These are phyloP conservation scores for Eumerus sabulonum DNA, from an alignment of 2,888 invertebrate species.

Conservation along the genomic window DNA sequence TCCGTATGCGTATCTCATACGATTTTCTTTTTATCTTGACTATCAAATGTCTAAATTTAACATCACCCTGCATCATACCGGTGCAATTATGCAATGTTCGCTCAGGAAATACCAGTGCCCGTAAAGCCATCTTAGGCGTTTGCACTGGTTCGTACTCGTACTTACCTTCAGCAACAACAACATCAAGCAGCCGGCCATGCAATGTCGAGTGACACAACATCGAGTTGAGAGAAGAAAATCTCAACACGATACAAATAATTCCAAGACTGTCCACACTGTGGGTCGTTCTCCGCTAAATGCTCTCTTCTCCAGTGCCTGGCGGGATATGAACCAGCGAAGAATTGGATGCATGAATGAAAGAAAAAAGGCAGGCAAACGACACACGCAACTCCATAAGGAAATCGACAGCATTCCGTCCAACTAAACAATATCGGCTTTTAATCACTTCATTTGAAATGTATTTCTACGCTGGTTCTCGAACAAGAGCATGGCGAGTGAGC, in stretches of 20 bases:
- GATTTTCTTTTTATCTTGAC: no score
- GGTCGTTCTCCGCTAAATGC: conserved; percentile 17
- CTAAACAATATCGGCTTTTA: conserved; percentile 71
- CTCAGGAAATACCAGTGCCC: conserved; percentile 53
- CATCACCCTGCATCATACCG: conserved; percentile 14
- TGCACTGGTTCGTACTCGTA: conserved; percentile 43
- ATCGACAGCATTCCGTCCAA: conserved; percentile 59
- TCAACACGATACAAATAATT: conserved; percentile 21
- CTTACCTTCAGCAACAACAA: not conserved
- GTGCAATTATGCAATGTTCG: conserved; percentile 39
- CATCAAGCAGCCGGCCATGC: conserved; percentile 36
- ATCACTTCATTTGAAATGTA: conserved; percentile 76
- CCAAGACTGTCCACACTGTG: conserved; percentile 14
- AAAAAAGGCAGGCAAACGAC: conserved; percentile 10
- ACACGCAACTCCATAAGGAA: conserved; percentile 57
- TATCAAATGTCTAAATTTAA: no score
- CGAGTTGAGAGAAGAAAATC: conserved; percentile 13
- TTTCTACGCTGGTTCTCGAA: conserved; percentile 28
- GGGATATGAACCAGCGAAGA: no score
- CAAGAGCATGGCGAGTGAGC: conserved; percentile 34
- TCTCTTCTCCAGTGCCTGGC: not conserved
- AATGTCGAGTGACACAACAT: conserved; percentile 22
- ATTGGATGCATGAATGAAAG: no score
- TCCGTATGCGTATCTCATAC: no score
- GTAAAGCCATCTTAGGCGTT: conserved; percentile 41